phyloP scores from a whole-genome alignment of 2,113 vertebrate genomes.

The Beaufortia kweichowensis region DNA sequence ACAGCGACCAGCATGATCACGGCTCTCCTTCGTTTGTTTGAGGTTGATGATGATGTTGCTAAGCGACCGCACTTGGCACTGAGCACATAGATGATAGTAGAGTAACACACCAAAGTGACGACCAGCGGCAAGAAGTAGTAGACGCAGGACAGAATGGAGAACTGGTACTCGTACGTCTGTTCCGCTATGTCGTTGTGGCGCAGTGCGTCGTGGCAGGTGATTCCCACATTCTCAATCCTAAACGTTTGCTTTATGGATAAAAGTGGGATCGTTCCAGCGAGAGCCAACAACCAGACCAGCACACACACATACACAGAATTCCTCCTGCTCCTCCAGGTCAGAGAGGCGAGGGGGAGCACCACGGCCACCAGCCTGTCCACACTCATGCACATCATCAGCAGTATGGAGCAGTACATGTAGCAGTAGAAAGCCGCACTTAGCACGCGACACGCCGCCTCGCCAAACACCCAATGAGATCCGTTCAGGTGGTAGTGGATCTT shows the following conservation, averaged over 20 bases:
- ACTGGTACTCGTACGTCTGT: conserved; percentile 77
- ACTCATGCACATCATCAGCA: conserved; percentile 88
- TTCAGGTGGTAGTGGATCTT: conserved; percentile 87
- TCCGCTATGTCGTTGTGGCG: conserved; percentile 50
- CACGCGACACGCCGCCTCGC: conserved; percentile 78
- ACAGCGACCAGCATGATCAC: conserved; percentile 80
- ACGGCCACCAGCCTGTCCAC: conserved; percentile 88
- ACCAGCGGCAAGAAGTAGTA: conserved; percentile 87
- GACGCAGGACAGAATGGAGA: conserved; percentile 80
- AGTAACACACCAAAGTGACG: conserved; percentile 80
- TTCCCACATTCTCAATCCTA: conserved; percentile 73
- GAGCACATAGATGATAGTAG: conserved; percentile 80
- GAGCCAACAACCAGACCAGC: conserved; percentile 81
- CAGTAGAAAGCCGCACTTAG: conserved; percentile 87
- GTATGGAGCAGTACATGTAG: conserved; percentile 93
- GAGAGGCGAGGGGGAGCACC: conserved; percentile 85
- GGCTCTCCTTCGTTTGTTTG: conserved; percentile 76
- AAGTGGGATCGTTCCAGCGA: conserved; percentile 81
- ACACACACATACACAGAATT: conserved; percentile 74
- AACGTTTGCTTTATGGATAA: conserved; percentile 79
- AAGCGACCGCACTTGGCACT: conserved; percentile 54
- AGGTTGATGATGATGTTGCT: conserved; percentile 51
- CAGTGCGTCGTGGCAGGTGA: conserved; percentile 91
- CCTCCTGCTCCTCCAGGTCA: conserved; percentile 81
- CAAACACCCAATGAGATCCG: conserved; percentile 86